phyloP scores from a whole-genome alignment of 2,888 invertebrate genomes.

The Ceratothoa steindachneri region DNA sequence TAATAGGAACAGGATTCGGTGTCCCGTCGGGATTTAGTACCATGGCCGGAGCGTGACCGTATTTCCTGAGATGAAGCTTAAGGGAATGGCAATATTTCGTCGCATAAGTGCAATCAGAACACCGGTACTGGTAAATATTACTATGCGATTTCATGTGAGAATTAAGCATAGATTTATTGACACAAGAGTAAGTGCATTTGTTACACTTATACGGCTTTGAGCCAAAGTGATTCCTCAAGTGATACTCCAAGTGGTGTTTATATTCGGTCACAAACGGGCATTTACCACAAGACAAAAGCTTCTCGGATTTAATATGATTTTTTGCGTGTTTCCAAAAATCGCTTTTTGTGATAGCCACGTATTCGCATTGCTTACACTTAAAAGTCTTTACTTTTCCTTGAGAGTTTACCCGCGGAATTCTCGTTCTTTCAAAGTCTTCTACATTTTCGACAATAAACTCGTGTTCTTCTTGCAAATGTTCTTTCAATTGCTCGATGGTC shows the following conservation, averaged over 20 bases:
- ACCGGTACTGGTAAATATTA: conserved; percentile 64
- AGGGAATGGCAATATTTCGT: conserved; percentile 97
- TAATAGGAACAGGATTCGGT: conserved; percentile 78
- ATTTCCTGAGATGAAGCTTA: conserved; percentile 89
- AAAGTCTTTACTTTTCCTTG: conserved; percentile 78
- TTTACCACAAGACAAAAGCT: conserved; percentile 79
- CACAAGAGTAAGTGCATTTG: conserved; percentile 83
- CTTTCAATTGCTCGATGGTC: conserved; percentile 57
- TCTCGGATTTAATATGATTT: conserved; percentile 86
- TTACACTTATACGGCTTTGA: conserved; percentile 92
- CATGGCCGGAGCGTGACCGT: conserved; percentile 82
- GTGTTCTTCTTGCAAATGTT: conserved; percentile 58
- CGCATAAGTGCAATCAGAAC: conserved; percentile 87
- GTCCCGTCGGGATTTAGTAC: conserved; percentile 84
- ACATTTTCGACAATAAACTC: conserved; percentile 49
- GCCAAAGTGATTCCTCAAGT: conserved; percentile 87
- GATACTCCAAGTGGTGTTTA: conserved; percentile 97
- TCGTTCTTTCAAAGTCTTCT: conserved; percentile 52
- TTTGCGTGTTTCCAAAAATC: conserved; percentile 91
- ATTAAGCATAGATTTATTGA: conserved; percentile 98
- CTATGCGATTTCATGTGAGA: conserved; percentile 93
- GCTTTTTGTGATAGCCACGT: conserved; percentile 76
- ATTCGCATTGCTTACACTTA: conserved; percentile 88
- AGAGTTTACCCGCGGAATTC: conserved; percentile 65
- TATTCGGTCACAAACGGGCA: conserved; percentile 98